Conservation (phyloP, 1,140 invertebrate genomes). For the Holcopasites calliopsidis region DNA sequence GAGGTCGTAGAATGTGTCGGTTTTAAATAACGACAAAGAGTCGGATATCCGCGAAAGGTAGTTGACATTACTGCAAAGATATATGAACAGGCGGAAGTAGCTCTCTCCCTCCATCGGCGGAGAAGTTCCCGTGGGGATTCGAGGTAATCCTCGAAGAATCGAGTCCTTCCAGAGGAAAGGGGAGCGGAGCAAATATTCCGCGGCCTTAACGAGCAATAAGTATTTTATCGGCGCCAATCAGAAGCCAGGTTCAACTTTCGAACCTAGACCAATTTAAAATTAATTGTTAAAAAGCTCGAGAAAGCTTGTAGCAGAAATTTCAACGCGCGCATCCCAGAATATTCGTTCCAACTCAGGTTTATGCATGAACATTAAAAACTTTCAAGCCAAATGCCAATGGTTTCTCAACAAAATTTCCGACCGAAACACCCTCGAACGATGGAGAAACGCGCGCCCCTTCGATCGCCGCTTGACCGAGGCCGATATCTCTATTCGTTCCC, state of each 20-base stretch:
- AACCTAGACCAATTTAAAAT: not conserved
- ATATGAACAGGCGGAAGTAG: not conserved
- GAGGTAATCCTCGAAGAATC: slow-evolving; percentile 50
- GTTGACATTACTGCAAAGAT: not conserved
- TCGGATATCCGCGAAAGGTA: not conserved
- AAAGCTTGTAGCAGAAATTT: too few relatives aligned
- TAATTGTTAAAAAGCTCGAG: too few relatives aligned
- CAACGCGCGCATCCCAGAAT: too few relatives aligned
- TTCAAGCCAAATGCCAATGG: too few relatives aligned
- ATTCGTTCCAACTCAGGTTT: too few relatives aligned
- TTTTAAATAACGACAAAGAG: not conserved
- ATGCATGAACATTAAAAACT: too few relatives aligned
- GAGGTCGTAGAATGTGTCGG: not conserved
- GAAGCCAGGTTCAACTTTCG: slow-evolving; percentile 1
- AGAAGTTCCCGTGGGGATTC: slow-evolving; percentile 46
- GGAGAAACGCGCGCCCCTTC: too few relatives aligned
- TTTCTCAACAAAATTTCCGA: not conserved
- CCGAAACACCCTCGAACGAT: rapidly evolving
- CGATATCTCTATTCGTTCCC: slow-evolving; percentile 4
- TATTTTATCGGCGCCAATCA: slow-evolving; percentile 42
- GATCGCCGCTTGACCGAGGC: not conserved
- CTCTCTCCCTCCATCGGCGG: not conserved
- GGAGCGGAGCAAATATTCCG: not conserved
- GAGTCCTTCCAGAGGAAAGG: not conserved
- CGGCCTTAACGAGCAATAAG: slow-evolving; percentile 41